phyloP scores from a whole-genome alignment of 1,140 invertebrate genomes.

The Drosophila kohkoa region DNA sequence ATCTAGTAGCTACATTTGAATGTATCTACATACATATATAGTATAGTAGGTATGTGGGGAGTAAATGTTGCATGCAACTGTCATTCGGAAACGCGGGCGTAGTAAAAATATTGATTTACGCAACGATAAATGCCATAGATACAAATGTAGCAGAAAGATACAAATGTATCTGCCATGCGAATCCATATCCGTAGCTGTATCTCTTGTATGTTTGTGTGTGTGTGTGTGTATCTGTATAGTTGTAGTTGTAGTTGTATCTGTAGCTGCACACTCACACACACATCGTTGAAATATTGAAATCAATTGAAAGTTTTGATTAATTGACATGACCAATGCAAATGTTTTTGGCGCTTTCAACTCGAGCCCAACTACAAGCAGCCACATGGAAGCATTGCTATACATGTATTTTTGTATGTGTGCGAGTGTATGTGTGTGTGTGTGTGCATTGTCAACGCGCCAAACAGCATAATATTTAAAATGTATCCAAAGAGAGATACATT shows the following conservation, averaged over 20 bases:
- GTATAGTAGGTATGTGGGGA: not conserved
- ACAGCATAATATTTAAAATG: constrained; percentile 75
- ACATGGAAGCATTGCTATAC: not conserved
- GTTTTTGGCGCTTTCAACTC: constrained; percentile 64
- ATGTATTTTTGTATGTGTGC: constrained; percentile 20
- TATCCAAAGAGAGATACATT: constrained; percentile 80
- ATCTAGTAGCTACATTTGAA: constrained; percentile 14
- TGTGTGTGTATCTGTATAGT: not conserved
- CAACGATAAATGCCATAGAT: constrained; percentile 60
- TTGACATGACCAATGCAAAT: constrained; percentile 75
- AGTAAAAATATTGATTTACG: constrained; percentile 66
- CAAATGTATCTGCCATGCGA: constrained; percentile 33
- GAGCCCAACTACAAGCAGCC: constrained; percentile 28
- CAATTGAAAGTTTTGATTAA: constrained; percentile 74
- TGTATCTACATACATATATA: constrained; percentile 1
- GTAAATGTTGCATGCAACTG: constrained; percentile 37
- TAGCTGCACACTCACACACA: constrained; percentile 12
- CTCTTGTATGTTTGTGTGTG: not conserved
- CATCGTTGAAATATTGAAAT: constrained; percentile 76
- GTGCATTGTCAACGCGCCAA: constrained; percentile 73
- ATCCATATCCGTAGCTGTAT: not conserved
- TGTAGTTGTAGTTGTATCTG: not conserved
- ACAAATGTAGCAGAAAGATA: constrained; percentile 41
- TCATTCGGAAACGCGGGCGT: constrained; percentile 49
- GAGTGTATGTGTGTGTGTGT: constrained; percentile 30